Evolutionary conservation across 2,113 vertebrate genomes (phyloP), one percentile per base, ranked within the genome.

Genomic region (Catagonus wagneri): DNA sequence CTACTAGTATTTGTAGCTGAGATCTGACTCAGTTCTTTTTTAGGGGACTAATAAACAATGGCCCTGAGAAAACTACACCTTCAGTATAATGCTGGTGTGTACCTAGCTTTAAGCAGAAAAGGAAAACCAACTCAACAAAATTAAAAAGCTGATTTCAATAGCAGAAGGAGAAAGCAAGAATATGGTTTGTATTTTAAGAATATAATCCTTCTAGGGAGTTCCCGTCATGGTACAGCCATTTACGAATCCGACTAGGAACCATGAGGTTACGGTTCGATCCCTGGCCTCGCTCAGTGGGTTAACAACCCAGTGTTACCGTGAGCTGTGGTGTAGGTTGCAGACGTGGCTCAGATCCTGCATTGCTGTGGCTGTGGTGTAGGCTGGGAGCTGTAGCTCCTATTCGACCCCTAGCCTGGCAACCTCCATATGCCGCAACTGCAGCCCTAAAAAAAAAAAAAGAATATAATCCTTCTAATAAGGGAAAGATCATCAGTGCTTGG

Each of bases 71-170:
- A 96, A 60, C 32, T 68, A 56, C 9, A 92, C 56, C 6, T 90
- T 95, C 25, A 65, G 52, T 60, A 81, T 52, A 86, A 90, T 63
- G 87, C 34, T 74, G 34, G 66, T 65, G 23, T 75, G 8, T 52
- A 87, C 52, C 39, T 75, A 91, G 52, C 23, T 76, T 94, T 66
- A 75, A 5, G 44, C 76, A 54, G 75, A 93, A 96, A 95, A 83
- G 79, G 6, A 83, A 90, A 50, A 76, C 76, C 36, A 88, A 76
- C 76, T 84, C 27, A 65, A 88, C 69, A 96, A 96, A 94, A 84
- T n/a, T 39, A 79, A 66, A 96, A 44, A n/a, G 16, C 54, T 88
- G 39, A 95, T 88, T 96, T 95, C 14, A 76, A 81, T 69, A 96
- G 74, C 7, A 69, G 39, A 97, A 95, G 63, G 36, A 83, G 34